A percentile compares a stretch with the other conserved stretches of the same genome.
Evolutionary conservation across 1,140 invertebrate genomes (phyloP).

Genomic region (Epicauta chinensis): DNA sequence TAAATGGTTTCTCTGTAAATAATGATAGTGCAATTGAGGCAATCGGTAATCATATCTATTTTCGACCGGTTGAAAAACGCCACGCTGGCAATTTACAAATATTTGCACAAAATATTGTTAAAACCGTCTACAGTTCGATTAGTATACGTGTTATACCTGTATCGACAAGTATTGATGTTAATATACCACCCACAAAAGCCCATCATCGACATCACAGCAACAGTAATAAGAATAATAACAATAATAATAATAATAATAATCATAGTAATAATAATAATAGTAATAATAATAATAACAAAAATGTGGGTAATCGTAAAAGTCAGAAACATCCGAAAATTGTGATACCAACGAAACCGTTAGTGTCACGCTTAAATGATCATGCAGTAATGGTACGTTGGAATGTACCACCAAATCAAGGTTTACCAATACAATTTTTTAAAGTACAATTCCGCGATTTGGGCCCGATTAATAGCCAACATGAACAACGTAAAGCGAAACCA

Average conservation of each 20-base stretch:
- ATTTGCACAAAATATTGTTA: conserved; percentile 76
- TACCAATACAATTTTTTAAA: conserved; percentile 85
- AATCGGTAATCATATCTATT: conserved; percentile 41
- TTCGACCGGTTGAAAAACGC: conserved; percentile 65
- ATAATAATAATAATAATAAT: too few relatives aligned
- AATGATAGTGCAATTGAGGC: conserved; percentile 49
- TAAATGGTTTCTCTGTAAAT: conserved; percentile 67
- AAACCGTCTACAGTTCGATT: conserved; percentile 57
- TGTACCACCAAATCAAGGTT: conserved; percentile 69
- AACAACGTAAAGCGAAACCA: conserved; percentile 39
- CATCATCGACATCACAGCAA: too few relatives aligned
- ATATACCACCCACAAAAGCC: background rate
- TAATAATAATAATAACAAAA: too few relatives aligned
- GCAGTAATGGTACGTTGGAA: conserved; percentile 91
- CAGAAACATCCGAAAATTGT: conserved; percentile 58
- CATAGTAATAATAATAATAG: too few relatives aligned
- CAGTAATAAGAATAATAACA: too few relatives aligned
- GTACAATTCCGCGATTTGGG: conserved; percentile 75
- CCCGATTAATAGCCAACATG: conserved; percentile 43
- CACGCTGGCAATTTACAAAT: conserved; percentile 87
- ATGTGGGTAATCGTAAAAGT: conserved; percentile 33
- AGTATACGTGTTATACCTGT: conserved; percentile 64
- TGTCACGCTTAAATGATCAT: conserved; percentile 78
- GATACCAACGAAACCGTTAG: conserved; percentile 76
- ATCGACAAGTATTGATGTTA: conserved; percentile 23